Base-by-base conservation (phyloP, 1,140 invertebrate genomes). In the Neodiprion pinetum region DNA sequence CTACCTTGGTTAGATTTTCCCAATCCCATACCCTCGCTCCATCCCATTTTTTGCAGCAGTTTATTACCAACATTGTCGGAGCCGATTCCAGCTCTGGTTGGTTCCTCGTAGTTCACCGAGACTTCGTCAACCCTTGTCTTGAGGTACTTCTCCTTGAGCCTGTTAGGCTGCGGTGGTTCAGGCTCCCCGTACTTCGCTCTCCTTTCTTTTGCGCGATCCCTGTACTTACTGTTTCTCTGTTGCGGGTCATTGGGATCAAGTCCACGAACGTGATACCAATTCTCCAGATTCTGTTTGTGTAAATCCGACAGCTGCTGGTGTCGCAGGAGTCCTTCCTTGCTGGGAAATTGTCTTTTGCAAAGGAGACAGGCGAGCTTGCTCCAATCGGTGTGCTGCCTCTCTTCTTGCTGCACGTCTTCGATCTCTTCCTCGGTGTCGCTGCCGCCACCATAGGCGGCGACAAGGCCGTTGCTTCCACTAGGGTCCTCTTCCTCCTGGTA, bases 1-100 rank as follows among this genome's bases (percentile, higher is more conserved):
- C 96, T 91, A n/a, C 98, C 98, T 89, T 99, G 97, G 84, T 97
- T 96, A 49, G 92, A 91, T 84, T 95, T 96, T 7, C 98, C 98
- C 11, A 99, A 88, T 0, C 98, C 98, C 91, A 96, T 93, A 1
- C 98, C 98, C 86, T 97, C 96, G 8, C 93, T 95, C 98, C 98
- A 99, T 0, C 98, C 98, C 98, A 99, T 99, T 88, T 98, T 99
- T 88, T 99, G 97, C 66, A 99, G 86, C 80, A 99, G 90, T 86
- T 96, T 95, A 88, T 94, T 98, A 1, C 97, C 97, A 79, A 98
- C 94, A 86, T 97, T 97, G 75, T 95, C 95, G 0, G 94, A 93
- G 14, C 95, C 94, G 69, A 98, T 96, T 0, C 94, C 94, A 48
- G 91, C 88, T 74, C 91, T 91, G 0, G 92, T 93, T 5, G 93